Base-by-base conservation (phyloP, 2,113 vertebrate species). In the Tyto alba region DNA sequence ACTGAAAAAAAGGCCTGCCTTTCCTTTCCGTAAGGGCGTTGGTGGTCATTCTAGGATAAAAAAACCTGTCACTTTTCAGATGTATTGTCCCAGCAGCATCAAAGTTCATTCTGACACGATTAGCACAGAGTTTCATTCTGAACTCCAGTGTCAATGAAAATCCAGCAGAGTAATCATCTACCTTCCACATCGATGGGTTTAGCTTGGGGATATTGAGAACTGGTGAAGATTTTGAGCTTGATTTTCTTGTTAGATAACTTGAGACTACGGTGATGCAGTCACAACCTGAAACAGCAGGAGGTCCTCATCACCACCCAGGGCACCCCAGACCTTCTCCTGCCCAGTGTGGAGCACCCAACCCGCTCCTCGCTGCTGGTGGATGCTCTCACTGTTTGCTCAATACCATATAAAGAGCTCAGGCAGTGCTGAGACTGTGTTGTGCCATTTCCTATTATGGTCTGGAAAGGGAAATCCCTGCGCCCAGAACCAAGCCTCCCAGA, bases 401-500 rank as follows among this genome's bases (percentile, higher is more conserved):
- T 90, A 59, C 98, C 98, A 97, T 96, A 97, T 97, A 97, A 97
- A 98, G 98, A 0, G 4, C 90, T 92, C 34, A 12, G 91, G 78
- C 95, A 34, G 82, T 41, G 66, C 76, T 10, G 92, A 91, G 85
- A 48, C 81, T 1, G 11, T 12, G 86, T 67, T 16, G 81, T 93
- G 84, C 88, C 43, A 9, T 96, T 97, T 94, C 98, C 98, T 98
- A 98, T 97, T 98, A 98, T 86, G 97, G 98, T 97, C 97, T 97
- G 85, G 93, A 96, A 85, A 97, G 95, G 96, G 97, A 97, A 97
- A 97, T 93, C 95, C 97, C 89, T 38, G 74, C 30, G 48, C 79
- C 87, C 52, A 21, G 84, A 93, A 88, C 80, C 80, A 77, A 86
- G 71, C 55, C 83, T 72, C 13, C 41, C n/a, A 41, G 71, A 88